Conservation (phyloP, 2,888 invertebrate genomes). For the Scaptomyza polygonia region DNA sequence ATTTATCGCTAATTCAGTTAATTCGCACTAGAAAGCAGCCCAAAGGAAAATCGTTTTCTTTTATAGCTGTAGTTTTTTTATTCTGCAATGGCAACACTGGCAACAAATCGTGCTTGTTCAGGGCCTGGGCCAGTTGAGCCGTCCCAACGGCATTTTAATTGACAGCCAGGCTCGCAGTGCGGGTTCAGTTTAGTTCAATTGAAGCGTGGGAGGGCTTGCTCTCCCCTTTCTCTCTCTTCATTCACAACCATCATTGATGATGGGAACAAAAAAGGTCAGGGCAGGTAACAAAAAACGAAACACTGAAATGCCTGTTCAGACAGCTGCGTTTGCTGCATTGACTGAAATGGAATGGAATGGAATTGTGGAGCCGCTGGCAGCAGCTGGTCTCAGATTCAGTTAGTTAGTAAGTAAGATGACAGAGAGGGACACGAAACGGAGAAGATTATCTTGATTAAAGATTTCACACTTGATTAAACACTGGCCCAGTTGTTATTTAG, state of each 20-base stretch:
- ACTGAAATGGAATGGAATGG: slow-evolving; percentile 37
- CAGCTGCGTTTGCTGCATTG: slow-evolving; percentile 64
- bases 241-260: slow-evolving; percentile 13
- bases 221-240: background rate
- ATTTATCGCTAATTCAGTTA: slow-evolving; percentile 67
- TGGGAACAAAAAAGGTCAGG: slow-evolving; percentile 54
- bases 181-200: slow-evolving; percentile 16
- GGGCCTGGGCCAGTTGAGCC: slow-evolving; percentile 58
- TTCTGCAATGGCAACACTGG: slow-evolving; percentile 53
- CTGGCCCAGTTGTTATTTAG: slow-evolving; percentile 27
- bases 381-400: slow-evolving; percentile 27
- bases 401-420: slow-evolving; percentile 1
- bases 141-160: slow-evolving; percentile 71
- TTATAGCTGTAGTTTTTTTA: slow-evolving; percentile 7
- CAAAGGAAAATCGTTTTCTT: slow-evolving; percentile 45
- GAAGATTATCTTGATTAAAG: slow-evolving; percentile 66
- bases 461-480: slow-evolving; percentile 76
- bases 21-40: slow-evolving; percentile 64
- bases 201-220: slow-evolving; percentile 51
- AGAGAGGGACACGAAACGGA: slow-evolving; percentile 8
- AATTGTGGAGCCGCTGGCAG: slow-evolving; percentile 36
- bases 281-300: slow-evolving; percentile 34
- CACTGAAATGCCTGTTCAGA: slow-evolving; percentile 33
- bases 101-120: slow-evolving; percentile 65
- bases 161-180: slow-evolving; percentile 54